Evolutionary conservation across 2,797 vertebrate genomes (phyloP).

Genomic region (Mus minutoides): DNA sequence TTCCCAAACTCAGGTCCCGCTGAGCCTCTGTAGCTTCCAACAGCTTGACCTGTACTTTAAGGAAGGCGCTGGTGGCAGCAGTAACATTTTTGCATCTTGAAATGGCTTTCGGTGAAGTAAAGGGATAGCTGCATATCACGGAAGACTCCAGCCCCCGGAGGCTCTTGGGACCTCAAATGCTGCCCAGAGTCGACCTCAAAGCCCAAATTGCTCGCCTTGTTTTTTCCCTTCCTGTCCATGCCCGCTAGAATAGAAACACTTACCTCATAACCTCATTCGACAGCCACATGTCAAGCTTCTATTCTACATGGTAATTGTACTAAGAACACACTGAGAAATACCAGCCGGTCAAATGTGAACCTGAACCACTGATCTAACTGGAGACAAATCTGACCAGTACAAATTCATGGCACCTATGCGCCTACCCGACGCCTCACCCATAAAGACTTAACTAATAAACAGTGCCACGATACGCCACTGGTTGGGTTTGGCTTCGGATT

Average conservation of each 20-base stretch:
- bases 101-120: neutral
- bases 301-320: no score
- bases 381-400: neutral
- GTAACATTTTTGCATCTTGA: neutral
- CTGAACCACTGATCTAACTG: neutral
- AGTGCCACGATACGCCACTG: neutral
- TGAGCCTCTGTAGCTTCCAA: slow-evolving; percentile 29
- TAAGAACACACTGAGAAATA: neutral
- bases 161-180: neutral
- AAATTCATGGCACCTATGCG: neutral
- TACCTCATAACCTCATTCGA: no score
- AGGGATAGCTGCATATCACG: neutral
- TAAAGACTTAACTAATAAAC: neutral
- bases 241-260: neutral
- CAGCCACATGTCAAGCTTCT: neutral
- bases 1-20: slow-evolving; percentile 26
- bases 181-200: neutral
- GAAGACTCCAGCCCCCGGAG: neutral
- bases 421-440: neutral
- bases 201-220: neutral
- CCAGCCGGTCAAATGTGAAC: neutral
- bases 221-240: neutral
- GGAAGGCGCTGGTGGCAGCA: neutral
- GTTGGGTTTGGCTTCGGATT: neutral
- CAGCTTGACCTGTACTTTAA: neutral